Evolutionary conservation across 2,797 vertebrate species (phyloP).

Genomic region (Tamandua tetradactyla): DNA sequence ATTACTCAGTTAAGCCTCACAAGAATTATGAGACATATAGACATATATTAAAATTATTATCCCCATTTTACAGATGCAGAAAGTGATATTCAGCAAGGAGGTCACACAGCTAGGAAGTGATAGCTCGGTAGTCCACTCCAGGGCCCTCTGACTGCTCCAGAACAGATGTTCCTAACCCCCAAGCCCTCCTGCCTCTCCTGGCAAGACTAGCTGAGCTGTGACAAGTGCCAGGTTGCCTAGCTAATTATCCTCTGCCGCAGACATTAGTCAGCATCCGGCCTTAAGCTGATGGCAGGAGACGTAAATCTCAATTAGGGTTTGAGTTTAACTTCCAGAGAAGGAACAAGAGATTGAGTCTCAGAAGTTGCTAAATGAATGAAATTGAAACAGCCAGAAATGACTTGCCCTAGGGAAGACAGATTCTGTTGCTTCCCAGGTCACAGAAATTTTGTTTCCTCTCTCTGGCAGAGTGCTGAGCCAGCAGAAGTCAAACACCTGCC

Average conservation of each 20-base stretch:
- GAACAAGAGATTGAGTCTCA: conserved; percentile 55
- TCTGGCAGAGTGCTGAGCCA: conserved; percentile 27
- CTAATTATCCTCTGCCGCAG: not conserved
- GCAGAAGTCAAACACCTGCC: not conserved
- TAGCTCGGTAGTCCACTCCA: not conserved
- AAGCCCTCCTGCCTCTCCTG: not conserved
- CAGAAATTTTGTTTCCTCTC: conserved; percentile 52
- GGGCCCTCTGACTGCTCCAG: not conserved
- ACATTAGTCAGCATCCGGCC: conserved; percentile 8
- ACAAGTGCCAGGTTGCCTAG: not conserved
- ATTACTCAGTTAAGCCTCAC: not conserved
- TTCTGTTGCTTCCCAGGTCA: conserved; percentile 52
- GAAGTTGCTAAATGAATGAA: conserved; percentile 72
- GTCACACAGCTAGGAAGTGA: not conserved
- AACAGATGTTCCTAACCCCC: not conserved
- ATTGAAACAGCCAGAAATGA: conserved; percentile 73
- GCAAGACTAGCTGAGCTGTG: not conserved
- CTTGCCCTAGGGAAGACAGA: conserved; percentile 62
- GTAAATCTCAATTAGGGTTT: conserved; percentile 66
- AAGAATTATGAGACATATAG: not conserved
- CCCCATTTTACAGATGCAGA: conserved; percentile 11
- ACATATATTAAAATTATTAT: not conserved
- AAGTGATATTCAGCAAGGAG: not conserved
- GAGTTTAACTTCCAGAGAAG: conserved; percentile 66
- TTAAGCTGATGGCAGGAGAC: not conserved